A percentile compares a stretch with the other conserved stretches of the same genome.
Conservation (phyloP, 2,113 vertebrate species). For the Bostrychus sinensis region DNA sequence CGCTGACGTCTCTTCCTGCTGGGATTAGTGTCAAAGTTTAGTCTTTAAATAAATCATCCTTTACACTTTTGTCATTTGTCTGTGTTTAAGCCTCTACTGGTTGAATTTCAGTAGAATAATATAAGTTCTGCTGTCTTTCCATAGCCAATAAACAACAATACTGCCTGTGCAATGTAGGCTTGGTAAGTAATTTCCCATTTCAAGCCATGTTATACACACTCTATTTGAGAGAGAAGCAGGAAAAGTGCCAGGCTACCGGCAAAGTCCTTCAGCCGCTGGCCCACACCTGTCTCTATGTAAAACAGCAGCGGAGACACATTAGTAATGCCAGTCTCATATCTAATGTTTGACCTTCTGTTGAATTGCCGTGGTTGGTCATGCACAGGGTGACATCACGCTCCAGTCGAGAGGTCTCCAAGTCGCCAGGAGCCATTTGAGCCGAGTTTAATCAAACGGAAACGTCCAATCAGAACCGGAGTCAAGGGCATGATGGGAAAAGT, state of each 20-base stretch:
- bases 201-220: too few species aligned
- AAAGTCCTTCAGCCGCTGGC: neutral
- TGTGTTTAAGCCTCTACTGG: too few species aligned
- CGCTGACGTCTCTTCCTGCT: too few species aligned
- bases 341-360: conserved; percentile 30
- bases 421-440: conserved; percentile 35
- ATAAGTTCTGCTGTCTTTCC: too few species aligned
- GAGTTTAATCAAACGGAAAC: conserved; percentile 65
- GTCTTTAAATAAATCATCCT: too few species aligned
- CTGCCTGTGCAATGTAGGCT: too few species aligned
- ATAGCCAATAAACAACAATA: too few species aligned
- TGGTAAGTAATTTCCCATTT: too few species aligned
- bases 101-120: too few species aligned
- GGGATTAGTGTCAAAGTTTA: too few species aligned
- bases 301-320: neutral
- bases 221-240: neutral
- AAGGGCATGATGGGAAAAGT: conserved; percentile 51
- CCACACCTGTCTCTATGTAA: neutral
- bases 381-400: conserved; percentile 25
- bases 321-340: conserved; percentile 5
- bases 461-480: conserved; percentile 50
- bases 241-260: too few species aligned
- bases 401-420: conserved; percentile 21
- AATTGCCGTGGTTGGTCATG: conserved; percentile 9
- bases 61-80: too few species aligned